Evolutionary conservation across 2,797 vertebrate genomes (phyloP).

Genomic region (Hylomyscus alleni): DNA sequence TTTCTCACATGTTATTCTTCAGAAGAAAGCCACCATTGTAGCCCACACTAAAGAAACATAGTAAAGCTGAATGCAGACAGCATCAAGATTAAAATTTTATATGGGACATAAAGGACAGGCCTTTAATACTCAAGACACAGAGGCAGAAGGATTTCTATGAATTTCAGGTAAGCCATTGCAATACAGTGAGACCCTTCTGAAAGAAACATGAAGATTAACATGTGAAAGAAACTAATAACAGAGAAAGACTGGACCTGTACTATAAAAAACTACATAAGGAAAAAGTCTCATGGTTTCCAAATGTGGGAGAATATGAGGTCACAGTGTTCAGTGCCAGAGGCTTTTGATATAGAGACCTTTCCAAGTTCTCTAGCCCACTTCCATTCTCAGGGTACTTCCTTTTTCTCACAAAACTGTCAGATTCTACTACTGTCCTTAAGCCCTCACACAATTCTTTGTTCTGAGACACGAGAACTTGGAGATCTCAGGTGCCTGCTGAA

Average conservation of each 20-base stretch:
- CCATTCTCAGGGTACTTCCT: background rate
- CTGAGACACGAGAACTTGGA: background rate
- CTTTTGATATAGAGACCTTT: background rate
- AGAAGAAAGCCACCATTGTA: background rate
- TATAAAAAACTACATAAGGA: background rate
- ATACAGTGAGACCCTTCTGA: background rate
- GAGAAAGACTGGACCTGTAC: background rate
- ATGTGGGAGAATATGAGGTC: background rate
- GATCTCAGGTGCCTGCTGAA: background rate
- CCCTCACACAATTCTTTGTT: background rate
- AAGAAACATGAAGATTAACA: background rate
- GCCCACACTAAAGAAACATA: too few species aligned
- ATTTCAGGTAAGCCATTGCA: background rate
- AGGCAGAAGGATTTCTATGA: background rate
- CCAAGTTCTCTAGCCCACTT: background rate
- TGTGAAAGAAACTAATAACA: too few species aligned
- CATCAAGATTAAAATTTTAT: background rate
- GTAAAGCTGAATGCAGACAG: background rate
- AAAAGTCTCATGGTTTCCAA: background rate
- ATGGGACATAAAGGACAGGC: background rate
- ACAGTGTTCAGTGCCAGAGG: background rate
- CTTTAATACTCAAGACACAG: background rate
- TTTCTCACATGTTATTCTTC: background rate
- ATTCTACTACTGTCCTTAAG: background rate
- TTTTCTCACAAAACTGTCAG: background rate